Base-by-base conservation (phyloP, 2,888 invertebrate genomes). In the Dastarcus helophoroides region DNA sequence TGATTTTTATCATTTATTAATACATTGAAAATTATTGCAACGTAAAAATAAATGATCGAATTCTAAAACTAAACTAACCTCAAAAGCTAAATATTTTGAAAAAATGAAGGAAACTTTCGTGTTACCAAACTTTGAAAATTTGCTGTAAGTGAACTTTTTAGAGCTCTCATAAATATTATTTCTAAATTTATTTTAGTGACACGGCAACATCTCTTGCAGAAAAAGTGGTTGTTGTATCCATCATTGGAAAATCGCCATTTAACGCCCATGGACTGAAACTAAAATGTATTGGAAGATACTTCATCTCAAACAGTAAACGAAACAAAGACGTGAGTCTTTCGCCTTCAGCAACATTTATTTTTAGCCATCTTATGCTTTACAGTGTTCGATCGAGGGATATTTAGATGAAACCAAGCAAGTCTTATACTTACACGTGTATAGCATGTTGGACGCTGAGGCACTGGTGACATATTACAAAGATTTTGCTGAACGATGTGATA, bases 201-300 rank as follows among this genome's bases (percentile, higher is more conserved):
- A 33, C 41, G 23, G 45, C 43, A 24, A 50, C 49, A 11, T 47
- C 48, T 26, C 36, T 41, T 24, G 43, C 41, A 29, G 67, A 71
- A 31, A 73, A 75, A 46, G 71, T 79, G 17, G 71, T 80, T 4
- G 68, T 81, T 2, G 72, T 82, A 6, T 78, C 81, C 6, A 64
- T 82, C 12, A 72, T 82, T 45, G 82, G 81, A 6, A 80, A 80
- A 58, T 74, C 77, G 14, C 67, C 73, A 1, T 73, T 70, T 49
- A 66, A 71, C 46, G 67, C 73, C 22, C 58, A 55, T 43, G 73
- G 75, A 35, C 71, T 76, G 47, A 81, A 81, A 64, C 67, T 74
- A 26, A 69, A 72, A 41, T 67, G 70, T 25, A 59, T 76, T 24
- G 58, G 73, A 24, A 57, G 67, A 31, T 54, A 67, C 36, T 65